phyloP scores from a whole-genome alignment of 35 echinoderm and acorn worm species.

The Stichopus chloronotus region DNA sequence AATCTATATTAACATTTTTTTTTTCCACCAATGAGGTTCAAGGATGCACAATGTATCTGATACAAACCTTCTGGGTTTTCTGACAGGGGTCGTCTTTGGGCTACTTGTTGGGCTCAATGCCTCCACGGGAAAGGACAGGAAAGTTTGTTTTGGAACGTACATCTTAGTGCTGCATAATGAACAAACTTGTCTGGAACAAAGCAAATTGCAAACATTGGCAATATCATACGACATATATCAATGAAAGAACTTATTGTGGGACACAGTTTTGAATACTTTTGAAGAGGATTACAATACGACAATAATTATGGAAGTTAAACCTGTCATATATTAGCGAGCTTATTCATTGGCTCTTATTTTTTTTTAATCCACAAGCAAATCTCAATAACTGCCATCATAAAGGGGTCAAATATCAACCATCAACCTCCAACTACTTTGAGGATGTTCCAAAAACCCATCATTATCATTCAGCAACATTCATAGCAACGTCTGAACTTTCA shows the following conservation, averaged over 20 bases:
- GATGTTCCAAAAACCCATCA: no score
- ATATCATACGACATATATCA: background rate
- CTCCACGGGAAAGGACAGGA: conserved; percentile 91
- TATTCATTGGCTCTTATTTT: background rate
- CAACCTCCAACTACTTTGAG: no score
- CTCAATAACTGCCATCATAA: no score
- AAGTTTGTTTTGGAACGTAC: conserved; percentile 78
- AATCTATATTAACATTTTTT: no score
- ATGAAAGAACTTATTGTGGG: background rate
- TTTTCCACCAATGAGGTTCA: no score
- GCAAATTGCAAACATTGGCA: background rate
- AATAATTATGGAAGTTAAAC: background rate
- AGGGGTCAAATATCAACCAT: no score
- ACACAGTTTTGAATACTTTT: background rate
- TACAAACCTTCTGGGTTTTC: conserved; percentile 9
- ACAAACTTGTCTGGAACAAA: conserved; percentile 80
- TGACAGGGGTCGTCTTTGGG: conserved; percentile 60
- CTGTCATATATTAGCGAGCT: background rate
- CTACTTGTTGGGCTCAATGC: conserved; percentile 74
- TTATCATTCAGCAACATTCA: no score
- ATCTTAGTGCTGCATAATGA: conserved; percentile 81
- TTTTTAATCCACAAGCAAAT: no score
- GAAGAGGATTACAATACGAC: background rate
- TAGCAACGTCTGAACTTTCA: no score
- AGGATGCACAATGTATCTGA: no score